Percentiles rank a stretch among this genome's conserved stretches.
These are phyloP conservation scores for Macrotrachela quadricornifera DNA, from an alignment of 1,140 invertebrate genomes.

Conservation along the genomic window DNA sequence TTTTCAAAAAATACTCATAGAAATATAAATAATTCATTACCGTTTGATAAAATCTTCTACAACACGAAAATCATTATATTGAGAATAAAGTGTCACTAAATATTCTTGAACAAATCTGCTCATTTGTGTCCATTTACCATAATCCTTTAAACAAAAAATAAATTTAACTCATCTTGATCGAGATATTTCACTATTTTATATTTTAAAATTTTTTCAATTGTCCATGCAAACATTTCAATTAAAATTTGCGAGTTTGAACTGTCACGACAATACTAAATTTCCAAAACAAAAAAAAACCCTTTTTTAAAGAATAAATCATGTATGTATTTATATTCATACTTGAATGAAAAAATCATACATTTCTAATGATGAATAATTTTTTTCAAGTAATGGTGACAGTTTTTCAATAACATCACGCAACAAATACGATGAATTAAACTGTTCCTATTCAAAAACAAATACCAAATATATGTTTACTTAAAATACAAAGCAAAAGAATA, in stretches of 20 bases:
- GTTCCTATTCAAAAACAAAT: slow-evolving; percentile 2
- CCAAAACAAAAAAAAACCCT: too few relatives aligned
- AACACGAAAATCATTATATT: slow-evolving; percentile 47
- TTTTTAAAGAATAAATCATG: too few relatives aligned
- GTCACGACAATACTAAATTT: slow-evolving; percentile 34
- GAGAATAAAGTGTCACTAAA: slow-evolving; percentile 48
- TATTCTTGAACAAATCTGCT: slow-evolving; percentile 54
- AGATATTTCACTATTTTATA: slow-evolving; percentile 40
- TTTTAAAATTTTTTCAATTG: slow-evolving; percentile 55
- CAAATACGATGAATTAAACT: slow-evolving; percentile 20
- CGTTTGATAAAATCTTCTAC: slow-evolving; percentile 44
- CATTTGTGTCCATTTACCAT: slow-evolving; percentile 54
- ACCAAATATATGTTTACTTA: too few relatives aligned
- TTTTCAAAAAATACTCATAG: too few relatives aligned
- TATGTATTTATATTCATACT: too few relatives aligned
- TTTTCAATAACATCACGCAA: slow-evolving; percentile 36
- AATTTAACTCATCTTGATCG: too few relatives aligned
- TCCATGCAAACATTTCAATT: slow-evolving; percentile 43
- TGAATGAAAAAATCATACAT: slow-evolving; percentile 38
- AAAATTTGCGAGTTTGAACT: slow-evolving; percentile 39
- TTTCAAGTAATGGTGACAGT: slow-evolving; percentile 38
- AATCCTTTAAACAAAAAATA: slow-evolving; percentile 33
- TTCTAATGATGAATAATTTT: slow-evolving; percentile 39
- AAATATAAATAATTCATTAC: too few relatives aligned
- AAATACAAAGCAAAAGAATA: too few relatives aligned